Evolutionary conservation across 2,797 vertebrate genomes (phyloP), one percentile per base, ranked within the genome.

Genomic region (Darevskia nairensis): DNA sequence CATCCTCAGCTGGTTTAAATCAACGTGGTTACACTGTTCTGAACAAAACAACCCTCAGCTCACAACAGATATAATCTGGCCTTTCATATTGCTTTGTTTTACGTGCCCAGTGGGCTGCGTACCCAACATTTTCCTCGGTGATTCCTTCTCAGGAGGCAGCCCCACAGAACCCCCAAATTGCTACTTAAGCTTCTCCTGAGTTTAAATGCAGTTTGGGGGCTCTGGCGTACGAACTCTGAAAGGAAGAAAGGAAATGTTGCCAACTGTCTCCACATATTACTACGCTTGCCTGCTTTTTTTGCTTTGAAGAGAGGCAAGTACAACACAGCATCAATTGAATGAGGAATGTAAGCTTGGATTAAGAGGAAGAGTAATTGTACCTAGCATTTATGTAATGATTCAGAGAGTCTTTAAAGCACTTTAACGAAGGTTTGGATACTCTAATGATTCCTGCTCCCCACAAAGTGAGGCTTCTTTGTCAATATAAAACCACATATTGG

Each of bases 1-100:
- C 25, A 39, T 77, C 44, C 84, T 35, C 46, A 87, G 82, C 17
- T 90, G 79, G 66, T 87, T 86, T 74, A 88, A 91, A 90, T 88
- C 80, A 88, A 88, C 61, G 68, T n/a, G 68, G 72, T 19, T 82
- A 82, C 77, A 80, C 2, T 86, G 25, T 74, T 88, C 17, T 35
- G 82, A 25, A 84, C 13, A 61, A 82, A 76, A 29, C 59, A 83
- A 29, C 41, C n/a, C 55, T 32, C 11, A 41, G n/a, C 79, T 84
- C 85, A 81, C 61, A 68, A 87, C 84, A 76, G 82, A 59, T 80
- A 41, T 39, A 66, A 90, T 83, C 89, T 91, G 35, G 78, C 81
- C 80, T 80, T 86, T 21, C 39, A 80, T 2, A 66, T 75, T 82
- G 71, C 80, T 87, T 82, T 46, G 80, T 75, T 87, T 75, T 64